These are phyloP conservation scores for Semaprochilodus insignis DNA, from an alignment of 2,797 vertebrate genomes.

Conservation along the genomic window DNA sequence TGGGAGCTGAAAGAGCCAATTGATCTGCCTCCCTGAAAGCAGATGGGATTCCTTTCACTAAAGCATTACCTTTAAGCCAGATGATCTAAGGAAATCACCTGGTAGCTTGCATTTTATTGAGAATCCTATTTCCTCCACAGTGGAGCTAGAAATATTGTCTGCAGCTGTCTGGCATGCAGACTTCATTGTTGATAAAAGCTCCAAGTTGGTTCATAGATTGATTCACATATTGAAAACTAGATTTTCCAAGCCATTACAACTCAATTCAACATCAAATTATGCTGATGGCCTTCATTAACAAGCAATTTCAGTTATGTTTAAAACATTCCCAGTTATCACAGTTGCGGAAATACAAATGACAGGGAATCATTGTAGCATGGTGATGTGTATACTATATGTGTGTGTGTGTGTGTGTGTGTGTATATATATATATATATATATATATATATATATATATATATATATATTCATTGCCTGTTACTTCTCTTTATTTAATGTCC, in stretches of 20 bases:
- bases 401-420: too few relatives aligned
- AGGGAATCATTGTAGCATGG: too few relatives aligned
- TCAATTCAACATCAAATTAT: neutral
- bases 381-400: too few relatives aligned
- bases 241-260: slow-evolving; percentile 7
- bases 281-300: neutral
- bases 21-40: too few relatives aligned
- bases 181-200: neutral
- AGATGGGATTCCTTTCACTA: neutral
- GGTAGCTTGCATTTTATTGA: neutral
- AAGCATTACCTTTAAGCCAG: neutral
- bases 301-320: too few relatives aligned
- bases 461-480: too few relatives aligned
- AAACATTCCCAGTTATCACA: neutral
- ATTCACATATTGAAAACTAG: neutral
- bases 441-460: too few relatives aligned
- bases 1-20: too few relatives aligned
- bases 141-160: neutral
- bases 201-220: neutral
- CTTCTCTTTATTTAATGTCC: too few relatives aligned
- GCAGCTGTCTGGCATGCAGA: neutral
- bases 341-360: neutral
- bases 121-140: neutral
- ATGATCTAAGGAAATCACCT: neutral
- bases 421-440: too few relatives aligned